These are phyloP conservation scores for Dendrolimus pini DNA, from an alignment of 2,888 invertebrate species.

Conservation along the genomic window DNA sequence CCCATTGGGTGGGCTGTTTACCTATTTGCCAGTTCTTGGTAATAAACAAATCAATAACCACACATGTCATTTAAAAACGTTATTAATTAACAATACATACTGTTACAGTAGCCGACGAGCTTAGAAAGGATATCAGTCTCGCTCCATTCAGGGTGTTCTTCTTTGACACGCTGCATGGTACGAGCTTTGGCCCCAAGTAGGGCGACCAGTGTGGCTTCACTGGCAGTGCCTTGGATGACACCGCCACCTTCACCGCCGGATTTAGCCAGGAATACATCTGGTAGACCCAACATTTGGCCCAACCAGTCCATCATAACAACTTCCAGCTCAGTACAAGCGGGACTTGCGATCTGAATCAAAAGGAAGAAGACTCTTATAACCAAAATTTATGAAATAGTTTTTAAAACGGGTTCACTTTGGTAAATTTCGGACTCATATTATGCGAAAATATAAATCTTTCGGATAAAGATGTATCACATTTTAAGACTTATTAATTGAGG, in stretches of 20 bases:
- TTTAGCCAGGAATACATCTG: constrained; percentile 88
- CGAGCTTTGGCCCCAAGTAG: constrained; percentile 92
- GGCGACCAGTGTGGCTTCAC: constrained; percentile 95
- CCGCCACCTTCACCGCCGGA: constrained; percentile 92
- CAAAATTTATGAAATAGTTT: no score
- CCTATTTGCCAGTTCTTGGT: no score
- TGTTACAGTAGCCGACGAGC: constrained; percentile 91
- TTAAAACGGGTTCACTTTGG: no score
- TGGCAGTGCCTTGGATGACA: constrained; percentile 95
- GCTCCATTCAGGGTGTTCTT: constrained; percentile 84
- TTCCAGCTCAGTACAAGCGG: constrained; percentile 96
- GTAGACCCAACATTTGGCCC: constrained; percentile 93
- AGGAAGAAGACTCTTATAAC: no score
- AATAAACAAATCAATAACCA: no score
- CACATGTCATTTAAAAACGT: background rate
- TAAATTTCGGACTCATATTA: no score
- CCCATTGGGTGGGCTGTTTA: no score
- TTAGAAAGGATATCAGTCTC: constrained; percentile 85
- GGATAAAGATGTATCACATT: no score
- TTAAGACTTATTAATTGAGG: no score
- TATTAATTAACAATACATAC: constrained; percentile 65
- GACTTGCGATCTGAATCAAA: constrained; percentile 87
- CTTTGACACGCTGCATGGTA: constrained; percentile 80
- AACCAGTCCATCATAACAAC: constrained; percentile 97
- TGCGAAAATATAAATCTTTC: no score